These are phyloP conservation scores for Cordylochernes scorpioides DNA, from an alignment of 2,888 invertebrate genomes.

Conservation along the genomic window DNA sequence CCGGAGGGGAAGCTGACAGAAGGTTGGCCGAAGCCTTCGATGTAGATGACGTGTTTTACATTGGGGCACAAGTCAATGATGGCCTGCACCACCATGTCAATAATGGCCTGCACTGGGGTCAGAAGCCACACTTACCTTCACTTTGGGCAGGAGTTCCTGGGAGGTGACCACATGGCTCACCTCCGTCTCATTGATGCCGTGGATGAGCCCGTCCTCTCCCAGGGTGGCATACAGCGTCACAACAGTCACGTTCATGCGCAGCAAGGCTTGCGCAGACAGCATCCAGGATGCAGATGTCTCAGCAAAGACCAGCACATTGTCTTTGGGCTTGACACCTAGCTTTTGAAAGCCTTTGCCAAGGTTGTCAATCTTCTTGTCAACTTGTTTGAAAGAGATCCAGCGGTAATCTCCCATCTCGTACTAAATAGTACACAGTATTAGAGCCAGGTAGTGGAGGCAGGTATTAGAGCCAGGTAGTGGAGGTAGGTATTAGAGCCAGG, in stretches of 20 bases:
- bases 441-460: not conserved
- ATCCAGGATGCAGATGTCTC: conserved; percentile 97
- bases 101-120: too few species aligned
- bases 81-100: not conserved
- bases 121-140: too few species aligned
- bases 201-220: conserved; percentile 82
- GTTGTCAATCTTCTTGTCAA: conserved; percentile 41
- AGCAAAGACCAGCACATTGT: conserved; percentile 72
- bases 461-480: too few species aligned
- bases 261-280: conserved; percentile 79
- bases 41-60: conserved; percentile 22
- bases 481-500: too few species aligned
- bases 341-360: conserved; percentile 61
- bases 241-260: conserved; percentile 72
- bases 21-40: conserved; percentile 52
- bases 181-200: conserved; percentile 74
- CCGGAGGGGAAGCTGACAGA: conserved; percentile 23
- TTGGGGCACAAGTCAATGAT: conserved; percentile 21
- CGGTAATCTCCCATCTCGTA: conserved; percentile 74
- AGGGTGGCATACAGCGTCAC: conserved; percentile 91
- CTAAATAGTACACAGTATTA: conserved; percentile 25
- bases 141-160: conserved; percentile 66
- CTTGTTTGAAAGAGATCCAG: conserved; percentile 58
- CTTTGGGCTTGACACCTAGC: conserved; percentile 40
- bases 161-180: conserved; percentile 75